Percentiles rank a stretch among this genome's conserved stretches.
These are phyloP conservation scores for Leptopilina clavipes DNA, from an alignment of 1,140 invertebrate species.

Conservation along the genomic window DNA sequence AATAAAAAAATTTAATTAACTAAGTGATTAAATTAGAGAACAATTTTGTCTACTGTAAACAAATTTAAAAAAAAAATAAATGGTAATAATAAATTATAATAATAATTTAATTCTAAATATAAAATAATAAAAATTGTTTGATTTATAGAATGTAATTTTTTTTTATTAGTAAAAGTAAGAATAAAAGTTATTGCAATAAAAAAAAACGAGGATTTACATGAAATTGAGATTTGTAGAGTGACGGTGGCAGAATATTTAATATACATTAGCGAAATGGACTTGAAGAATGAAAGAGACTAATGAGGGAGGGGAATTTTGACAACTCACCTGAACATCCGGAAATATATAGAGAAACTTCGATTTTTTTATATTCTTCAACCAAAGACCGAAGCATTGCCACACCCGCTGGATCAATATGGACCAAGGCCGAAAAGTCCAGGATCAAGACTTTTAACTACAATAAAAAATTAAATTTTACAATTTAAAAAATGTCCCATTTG, in stretches of 20 bases:
- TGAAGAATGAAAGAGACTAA: not conserved
- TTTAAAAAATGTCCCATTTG: not conserved
- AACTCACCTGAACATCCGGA: conserved; percentile 78
- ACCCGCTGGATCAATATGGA: conserved; percentile 83
- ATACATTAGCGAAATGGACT: not conserved
- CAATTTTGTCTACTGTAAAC: no score
- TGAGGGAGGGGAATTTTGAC: conserved; percentile 23
- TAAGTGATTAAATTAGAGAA: no score
- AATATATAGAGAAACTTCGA: conserved; percentile 77
- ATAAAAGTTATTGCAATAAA: no score
- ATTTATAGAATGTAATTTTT: not conserved
- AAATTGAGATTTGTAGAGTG: not conserved
- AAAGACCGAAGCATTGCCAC: conserved; percentile 77
- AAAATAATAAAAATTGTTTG: not conserved
- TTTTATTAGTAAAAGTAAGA: not conserved
- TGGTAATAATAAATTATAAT: not conserved
- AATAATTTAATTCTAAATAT: no score
- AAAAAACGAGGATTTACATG: not conserved
- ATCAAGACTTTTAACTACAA: conserved; percentile 79
- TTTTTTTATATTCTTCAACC: conserved; percentile 76
- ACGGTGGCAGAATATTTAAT: not conserved
- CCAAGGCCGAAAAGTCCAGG: conserved; percentile 82
- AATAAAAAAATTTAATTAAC: no score
- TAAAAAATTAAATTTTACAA: conserved; percentile 47
- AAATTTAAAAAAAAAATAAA: not conserved